Conservation (phyloP, 2,888 invertebrate species). For the Pseudococcus longispinus region DNA sequence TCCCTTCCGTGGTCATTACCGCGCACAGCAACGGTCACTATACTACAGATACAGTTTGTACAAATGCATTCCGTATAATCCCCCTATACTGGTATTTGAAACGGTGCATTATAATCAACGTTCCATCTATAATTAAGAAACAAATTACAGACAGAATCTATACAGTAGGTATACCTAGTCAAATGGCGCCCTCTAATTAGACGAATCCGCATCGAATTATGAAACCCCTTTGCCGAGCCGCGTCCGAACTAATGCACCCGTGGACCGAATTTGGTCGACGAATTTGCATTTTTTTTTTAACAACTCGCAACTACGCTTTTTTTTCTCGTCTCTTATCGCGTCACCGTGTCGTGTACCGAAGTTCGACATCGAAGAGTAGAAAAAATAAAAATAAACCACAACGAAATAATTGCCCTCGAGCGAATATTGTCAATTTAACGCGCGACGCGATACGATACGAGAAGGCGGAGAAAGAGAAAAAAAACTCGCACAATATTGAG, state of each 20-base stretch:
- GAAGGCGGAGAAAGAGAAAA: neutral
- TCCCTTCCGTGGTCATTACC: neutral
- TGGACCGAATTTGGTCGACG: neutral
- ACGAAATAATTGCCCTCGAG: constrained; percentile 22
- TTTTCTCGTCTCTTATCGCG: neutral
- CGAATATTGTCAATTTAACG: constrained; percentile 7
- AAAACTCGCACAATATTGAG: constrained; percentile 14
- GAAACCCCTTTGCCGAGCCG: neutral
- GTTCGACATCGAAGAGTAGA: neutral
- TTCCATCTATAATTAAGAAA: constrained; percentile 44
- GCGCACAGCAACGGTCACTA: constrained; percentile 1
- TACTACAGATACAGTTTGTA: neutral
- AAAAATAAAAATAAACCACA: neutral
- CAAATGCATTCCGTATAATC: constrained; percentile 1
- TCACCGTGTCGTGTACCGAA: neutral
- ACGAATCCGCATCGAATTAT: neutral
- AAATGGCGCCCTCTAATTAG: neutral
- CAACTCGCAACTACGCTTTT: neutral
- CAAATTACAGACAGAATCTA: constrained; percentile 14
- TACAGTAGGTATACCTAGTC: neutral
- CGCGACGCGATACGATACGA: neutral
- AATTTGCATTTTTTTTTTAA: neutral
- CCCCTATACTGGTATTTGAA: neutral
- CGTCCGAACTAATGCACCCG: neutral
- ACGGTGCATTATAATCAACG: constrained; percentile 42